Conservation (phyloP, 2,797 vertebrate genomes). For the Chrosomus eos region DNA sequence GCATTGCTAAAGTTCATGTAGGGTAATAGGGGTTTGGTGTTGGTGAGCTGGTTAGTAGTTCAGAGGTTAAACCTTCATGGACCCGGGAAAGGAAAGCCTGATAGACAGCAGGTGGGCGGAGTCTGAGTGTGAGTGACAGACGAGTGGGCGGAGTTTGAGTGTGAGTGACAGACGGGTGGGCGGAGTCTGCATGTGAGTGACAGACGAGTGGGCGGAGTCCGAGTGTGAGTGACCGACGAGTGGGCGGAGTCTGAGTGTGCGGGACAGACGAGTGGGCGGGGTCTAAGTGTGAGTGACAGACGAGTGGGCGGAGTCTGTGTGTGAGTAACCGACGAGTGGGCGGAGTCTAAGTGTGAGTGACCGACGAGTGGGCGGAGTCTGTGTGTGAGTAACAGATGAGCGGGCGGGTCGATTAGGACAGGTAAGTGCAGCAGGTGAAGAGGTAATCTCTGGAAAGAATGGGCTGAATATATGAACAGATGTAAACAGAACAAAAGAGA, state of each 20-base stretch:
- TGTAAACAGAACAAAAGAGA: slow-evolving; percentile 30
- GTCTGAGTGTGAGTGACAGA: slow-evolving; percentile 22
- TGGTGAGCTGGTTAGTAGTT: slow-evolving; percentile 16
- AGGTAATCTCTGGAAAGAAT: slow-evolving; percentile 55
- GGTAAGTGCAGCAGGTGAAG: slow-evolving; percentile 48
- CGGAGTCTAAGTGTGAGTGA: too few relatives aligned
- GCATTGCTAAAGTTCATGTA: not conserved
- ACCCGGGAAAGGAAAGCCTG: not conserved
- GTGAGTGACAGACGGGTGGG: slow-evolving; percentile 21
- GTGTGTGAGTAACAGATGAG: too few relatives aligned
- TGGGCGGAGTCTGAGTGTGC: slow-evolving; percentile 23
- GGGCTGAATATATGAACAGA: slow-evolving; percentile 16
- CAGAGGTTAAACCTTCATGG: not conserved
- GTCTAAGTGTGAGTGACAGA: too few relatives aligned
- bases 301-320: slow-evolving; percentile 25
- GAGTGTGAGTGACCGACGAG: too few relatives aligned
- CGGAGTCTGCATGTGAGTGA: slow-evolving; percentile 22
- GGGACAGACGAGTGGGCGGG: slow-evolving; percentile 30
- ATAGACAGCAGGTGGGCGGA: slow-evolving; percentile 18
- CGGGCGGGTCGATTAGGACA: slow-evolving; percentile 2
- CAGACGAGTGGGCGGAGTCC: slow-evolving; percentile 30
- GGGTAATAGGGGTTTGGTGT: not conserved
- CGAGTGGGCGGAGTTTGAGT: slow-evolving; percentile 17
- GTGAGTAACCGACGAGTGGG: slow-evolving; percentile 30
- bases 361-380: too few relatives aligned